phyloP scores from a whole-genome alignment of 2,113 vertebrate genomes.

The Gobiocypris rarus region DNA sequence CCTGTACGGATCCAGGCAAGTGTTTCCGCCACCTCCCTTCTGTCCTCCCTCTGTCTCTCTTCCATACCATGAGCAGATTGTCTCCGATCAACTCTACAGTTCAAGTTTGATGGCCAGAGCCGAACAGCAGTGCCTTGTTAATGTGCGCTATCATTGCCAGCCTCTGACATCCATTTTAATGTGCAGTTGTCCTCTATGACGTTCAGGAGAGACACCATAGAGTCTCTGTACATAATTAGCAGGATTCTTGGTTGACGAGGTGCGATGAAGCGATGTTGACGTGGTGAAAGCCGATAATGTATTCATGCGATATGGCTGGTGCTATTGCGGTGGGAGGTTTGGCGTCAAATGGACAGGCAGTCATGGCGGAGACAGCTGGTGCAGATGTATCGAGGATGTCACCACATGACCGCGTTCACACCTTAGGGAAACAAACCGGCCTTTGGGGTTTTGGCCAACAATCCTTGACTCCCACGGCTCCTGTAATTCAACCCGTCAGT shows the following conservation, averaged over 20 bases:
- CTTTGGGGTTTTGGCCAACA: conserved; percentile 22
- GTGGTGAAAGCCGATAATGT: conserved; percentile 51
- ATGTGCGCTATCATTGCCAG: conserved; percentile 46
- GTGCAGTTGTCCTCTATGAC: conserved; percentile 52
- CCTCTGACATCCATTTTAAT: conserved; percentile 55
- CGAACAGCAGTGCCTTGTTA: conserved; percentile 54
- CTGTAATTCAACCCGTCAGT: neutral
- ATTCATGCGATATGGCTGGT: conserved; percentile 50
- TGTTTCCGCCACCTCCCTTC: conserved; percentile 45
- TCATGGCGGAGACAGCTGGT: conserved; percentile 49
- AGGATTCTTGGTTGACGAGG: conserved; percentile 50
- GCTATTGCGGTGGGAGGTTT: conserved; percentile 49
- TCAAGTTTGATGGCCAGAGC: conserved; percentile 35
- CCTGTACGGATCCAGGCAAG: conserved; percentile 18
- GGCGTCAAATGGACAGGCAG: conserved; percentile 50
- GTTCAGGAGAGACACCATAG: conserved; percentile 41
- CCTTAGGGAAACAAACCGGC: conserved; percentile 27
- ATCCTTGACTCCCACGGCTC: neutral
- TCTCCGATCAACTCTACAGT: conserved; percentile 26
- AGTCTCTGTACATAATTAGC: conserved; percentile 58
- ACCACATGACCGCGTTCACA: conserved; percentile 52
- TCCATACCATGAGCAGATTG: conserved; percentile 46
- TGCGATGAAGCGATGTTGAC: conserved; percentile 49
- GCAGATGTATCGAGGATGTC: conserved; percentile 47
- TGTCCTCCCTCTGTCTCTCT: conserved; percentile 47